These are phyloP conservation scores for Eurosta solidaginis DNA, from an alignment of 1,140 invertebrate species.

Conservation along the genomic window DNA sequence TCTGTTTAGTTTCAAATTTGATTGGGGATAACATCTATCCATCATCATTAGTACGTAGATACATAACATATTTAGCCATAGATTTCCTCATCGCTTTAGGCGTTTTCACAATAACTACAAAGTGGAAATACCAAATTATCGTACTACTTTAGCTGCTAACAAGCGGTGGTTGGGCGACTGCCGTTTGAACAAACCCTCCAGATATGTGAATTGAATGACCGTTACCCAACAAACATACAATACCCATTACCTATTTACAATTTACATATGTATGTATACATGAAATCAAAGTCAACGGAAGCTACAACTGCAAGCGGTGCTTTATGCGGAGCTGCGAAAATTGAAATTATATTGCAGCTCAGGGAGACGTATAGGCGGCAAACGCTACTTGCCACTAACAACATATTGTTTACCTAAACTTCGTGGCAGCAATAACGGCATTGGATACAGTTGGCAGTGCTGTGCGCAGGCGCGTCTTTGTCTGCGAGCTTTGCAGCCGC, in stretches of 20 bases:
- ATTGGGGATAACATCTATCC: too few species aligned
- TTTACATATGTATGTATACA: too few species aligned
- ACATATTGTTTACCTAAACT: neutral
- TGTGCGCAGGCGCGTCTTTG: neutral
- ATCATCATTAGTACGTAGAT: too few species aligned
- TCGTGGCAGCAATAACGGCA: neutral
- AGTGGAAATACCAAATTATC: constrained; percentile 19
- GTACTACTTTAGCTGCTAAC: constrained; percentile 8
- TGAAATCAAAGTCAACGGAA: constrained; percentile 8
- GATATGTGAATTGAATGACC: neutral
- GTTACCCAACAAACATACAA: neutral
- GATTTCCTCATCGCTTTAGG: neutral
- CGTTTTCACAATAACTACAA: neutral
- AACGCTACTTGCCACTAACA: neutral
- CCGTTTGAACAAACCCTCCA: neutral
- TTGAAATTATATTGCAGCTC: neutral
- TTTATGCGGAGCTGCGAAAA: constrained; percentile 3
- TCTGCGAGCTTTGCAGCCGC: neutral
- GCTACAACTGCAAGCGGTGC: neutral
- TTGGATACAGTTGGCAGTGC: neutral
- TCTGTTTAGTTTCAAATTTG: too few species aligned
- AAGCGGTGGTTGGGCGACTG: neutral
- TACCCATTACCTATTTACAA: too few species aligned
- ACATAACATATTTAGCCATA: neutral
- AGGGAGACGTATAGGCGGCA: neutral